A percentile compares a stretch with the other conserved stretches of the same genome.
Conservation (phyloP, 2,797 vertebrate genomes). For the Arrhamphus sclerolepis region DNA sequence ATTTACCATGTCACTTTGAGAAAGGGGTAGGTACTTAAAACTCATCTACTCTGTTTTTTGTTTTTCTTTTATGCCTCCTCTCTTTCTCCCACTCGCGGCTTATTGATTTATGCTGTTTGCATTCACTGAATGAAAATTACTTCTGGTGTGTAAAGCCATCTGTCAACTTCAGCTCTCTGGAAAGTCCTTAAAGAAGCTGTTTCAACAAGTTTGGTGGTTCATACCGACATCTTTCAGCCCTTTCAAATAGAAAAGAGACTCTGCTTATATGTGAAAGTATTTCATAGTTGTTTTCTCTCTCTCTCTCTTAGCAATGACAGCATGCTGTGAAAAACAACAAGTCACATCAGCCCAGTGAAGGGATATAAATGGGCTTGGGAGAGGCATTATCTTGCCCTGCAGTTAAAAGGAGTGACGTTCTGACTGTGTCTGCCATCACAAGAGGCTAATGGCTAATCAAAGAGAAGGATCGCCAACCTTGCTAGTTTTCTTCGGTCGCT, state of each 20-base stretch:
- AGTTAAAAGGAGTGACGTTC: constrained; percentile 81
- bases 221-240: constrained; percentile 21
- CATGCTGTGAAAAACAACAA: constrained; percentile 56
- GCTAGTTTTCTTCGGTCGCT: constrained; percentile 14
- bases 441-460: constrained; percentile 78
- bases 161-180: constrained; percentile 23
- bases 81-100: constrained; percentile 35
- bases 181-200: constrained; percentile 25
- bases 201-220: constrained; percentile 17
- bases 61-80: constrained; percentile 5
- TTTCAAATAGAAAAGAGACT: constrained; percentile 10
- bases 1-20: constrained; percentile 25
- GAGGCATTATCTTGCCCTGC: constrained; percentile 59
- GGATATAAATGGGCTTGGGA: constrained; percentile 64
- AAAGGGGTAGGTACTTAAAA: constrained; percentile 28
- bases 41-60: constrained; percentile 27
- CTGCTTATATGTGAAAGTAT: constrained; percentile 23
- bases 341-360: constrained; percentile 82
- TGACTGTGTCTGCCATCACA: constrained; percentile 67
- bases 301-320: constrained; percentile 46
- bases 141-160: constrained; percentile 19
- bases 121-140: constrained; percentile 50
- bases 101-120: constrained; percentile 65
- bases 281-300: constrained; percentile 21
- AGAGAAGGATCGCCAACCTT: constrained; percentile 46